phyloP scores from a whole-genome alignment of 2,888 invertebrate genomes.

The Andrena haemorrhoa region DNA sequence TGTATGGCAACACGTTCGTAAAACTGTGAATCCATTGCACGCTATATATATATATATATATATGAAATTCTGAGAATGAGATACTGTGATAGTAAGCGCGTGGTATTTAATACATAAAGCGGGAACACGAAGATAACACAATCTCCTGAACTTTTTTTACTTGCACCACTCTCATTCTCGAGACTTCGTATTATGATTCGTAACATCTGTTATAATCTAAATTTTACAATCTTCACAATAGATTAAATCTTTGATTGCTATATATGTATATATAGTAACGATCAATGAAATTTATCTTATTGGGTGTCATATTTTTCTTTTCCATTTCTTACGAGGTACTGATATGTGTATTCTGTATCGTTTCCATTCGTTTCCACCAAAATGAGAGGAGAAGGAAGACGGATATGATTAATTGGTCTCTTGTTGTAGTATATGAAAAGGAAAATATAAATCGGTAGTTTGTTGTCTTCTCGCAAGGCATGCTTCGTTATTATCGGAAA shows the following conservation, averaged over 20 bases:
- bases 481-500: conserved; percentile 3
- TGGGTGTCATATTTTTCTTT: conserved; percentile 3
- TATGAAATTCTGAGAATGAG: conserved; percentile 13
- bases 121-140: not conserved
- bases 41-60: not conserved
- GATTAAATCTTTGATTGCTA: conserved; percentile 6
- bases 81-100: not conserved
- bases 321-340: conserved; percentile 17
- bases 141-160: not conserved
- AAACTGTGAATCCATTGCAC: conserved; percentile 10
- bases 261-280: conserved; percentile 1
- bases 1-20: conserved; percentile 19
- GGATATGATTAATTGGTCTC: conserved; percentile 25
- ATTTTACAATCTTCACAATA: conserved; percentile 10
- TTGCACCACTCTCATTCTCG: conserved; percentile 6
- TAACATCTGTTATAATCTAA: not conserved
- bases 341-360: conserved; percentile 5
- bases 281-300: not conserved
- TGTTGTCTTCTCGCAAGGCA: conserved; percentile 1
- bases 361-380: conserved; percentile 1
- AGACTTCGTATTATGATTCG: conserved; percentile 6
- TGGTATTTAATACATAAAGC: conserved; percentile 3
- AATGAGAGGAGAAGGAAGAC: not conserved
- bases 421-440: conserved; percentile 23
- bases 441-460: conserved; percentile 24